These are phyloP conservation scores for Electrophaes corylata DNA, from an alignment of 2,888 invertebrate genomes.

Conservation along the genomic window DNA sequence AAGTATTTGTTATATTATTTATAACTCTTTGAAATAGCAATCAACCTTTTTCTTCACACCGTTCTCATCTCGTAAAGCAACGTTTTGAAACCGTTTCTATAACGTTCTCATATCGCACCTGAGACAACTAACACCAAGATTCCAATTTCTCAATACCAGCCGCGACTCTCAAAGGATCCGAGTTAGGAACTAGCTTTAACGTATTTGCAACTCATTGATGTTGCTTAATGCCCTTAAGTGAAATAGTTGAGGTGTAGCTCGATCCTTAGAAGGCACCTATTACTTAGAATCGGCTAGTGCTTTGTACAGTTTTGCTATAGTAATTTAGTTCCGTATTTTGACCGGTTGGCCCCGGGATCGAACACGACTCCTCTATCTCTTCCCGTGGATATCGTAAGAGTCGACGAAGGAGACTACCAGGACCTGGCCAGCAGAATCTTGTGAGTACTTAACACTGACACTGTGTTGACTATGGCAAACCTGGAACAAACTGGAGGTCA, in stretches of 20 bases:
- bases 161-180: constrained; percentile 54
- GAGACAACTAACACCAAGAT: constrained; percentile 28
- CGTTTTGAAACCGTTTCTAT: constrained; percentile 14
- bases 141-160: constrained; percentile 32
- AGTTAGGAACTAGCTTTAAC: constrained; percentile 55
- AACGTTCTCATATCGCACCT: constrained; percentile 29
- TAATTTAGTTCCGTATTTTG: not conserved
- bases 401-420: too few relatives aligned
- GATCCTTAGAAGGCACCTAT: constrained; percentile 3
- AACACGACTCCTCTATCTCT: too few relatives aligned
- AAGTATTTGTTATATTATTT: too few relatives aligned
- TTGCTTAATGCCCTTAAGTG: constrained; percentile 29
- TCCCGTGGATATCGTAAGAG: too few relatives aligned
- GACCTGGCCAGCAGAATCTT: too few relatives aligned
- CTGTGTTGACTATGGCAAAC: too few relatives aligned
- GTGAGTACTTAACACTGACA: too few relatives aligned
- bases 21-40: not conserved
- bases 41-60: constrained; percentile 9
- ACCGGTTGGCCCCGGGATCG: too few relatives aligned
- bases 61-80: constrained; percentile 3
- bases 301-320: not conserved
- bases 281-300: not conserved
- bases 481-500: too few relatives aligned
- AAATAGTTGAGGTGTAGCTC: constrained; percentile 31
- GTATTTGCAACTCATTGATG: constrained; percentile 53